Evolutionary conservation across 2,888 invertebrate genomes (phyloP).

Genomic region (Schizaphis graminum): DNA sequence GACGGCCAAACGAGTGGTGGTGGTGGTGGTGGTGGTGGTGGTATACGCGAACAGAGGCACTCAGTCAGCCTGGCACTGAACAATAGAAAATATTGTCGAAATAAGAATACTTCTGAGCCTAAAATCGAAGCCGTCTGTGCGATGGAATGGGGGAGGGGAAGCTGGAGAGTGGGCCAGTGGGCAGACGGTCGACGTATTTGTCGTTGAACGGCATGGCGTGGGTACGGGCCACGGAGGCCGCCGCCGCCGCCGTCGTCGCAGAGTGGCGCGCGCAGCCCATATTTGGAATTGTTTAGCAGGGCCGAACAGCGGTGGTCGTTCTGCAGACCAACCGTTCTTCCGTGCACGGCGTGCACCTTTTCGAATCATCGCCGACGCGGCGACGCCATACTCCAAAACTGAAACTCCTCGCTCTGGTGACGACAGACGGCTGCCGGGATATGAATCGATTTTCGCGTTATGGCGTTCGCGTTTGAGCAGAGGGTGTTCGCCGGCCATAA

Average conservation of each 20-base stretch:
- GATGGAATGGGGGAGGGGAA: no score
- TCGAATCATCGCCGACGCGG: not conserved
- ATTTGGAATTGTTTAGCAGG: conserved; percentile 56
- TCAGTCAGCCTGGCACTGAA: no score
- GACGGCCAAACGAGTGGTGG: not conserved
- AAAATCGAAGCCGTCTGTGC: not conserved
- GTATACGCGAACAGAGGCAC: not conserved
- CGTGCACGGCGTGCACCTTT: conserved; percentile 35
- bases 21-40: not conserved
- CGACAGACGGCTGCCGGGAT: not conserved
- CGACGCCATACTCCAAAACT: not conserved
- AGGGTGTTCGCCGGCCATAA: not conserved
- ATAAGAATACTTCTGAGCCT: not conserved
- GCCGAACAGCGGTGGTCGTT: conserved; percentile 59
- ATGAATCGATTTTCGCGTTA: conserved; percentile 20
- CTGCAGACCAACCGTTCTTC: conserved; percentile 46
- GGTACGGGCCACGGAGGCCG: not conserved
- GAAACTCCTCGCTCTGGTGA: not conserved
- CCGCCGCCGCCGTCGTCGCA: not conserved
- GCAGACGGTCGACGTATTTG: not conserved
- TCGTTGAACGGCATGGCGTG: not conserved
- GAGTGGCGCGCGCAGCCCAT: conserved; percentile 53
- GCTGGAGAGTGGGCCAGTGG: not conserved
- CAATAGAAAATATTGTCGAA: not conserved
- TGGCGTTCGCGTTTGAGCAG: not conserved